Evolutionary conservation across 2,797 vertebrate species (phyloP).

Genomic region (Artibeus jamaicensis): DNA sequence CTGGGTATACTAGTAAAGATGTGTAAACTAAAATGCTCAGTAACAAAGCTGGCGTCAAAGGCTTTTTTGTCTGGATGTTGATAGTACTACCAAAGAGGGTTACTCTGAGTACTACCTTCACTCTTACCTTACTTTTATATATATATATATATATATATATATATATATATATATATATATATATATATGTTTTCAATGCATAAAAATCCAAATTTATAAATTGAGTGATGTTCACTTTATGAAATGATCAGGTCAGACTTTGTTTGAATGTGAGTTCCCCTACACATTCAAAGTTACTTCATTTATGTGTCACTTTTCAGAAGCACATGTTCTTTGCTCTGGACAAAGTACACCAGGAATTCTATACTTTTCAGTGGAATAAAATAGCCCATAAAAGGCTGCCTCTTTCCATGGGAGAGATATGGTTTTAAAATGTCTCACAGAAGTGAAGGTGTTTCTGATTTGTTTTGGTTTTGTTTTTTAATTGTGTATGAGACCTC

Average conservation of each 20-base stretch:
- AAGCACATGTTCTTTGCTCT: not conserved
- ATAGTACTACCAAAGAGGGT: not conserved
- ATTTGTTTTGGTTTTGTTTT: not conserved
- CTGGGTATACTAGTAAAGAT: not conserved
- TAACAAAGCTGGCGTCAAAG: not conserved
- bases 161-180: not conserved
- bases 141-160: too few species aligned
- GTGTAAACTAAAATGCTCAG: not conserved
- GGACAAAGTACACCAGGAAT: not conserved
- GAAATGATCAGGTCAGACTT: not conserved
- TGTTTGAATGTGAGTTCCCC: not conserved
- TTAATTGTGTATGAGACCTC: not conserved
- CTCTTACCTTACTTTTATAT: not conserved
- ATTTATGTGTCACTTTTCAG: not conserved
- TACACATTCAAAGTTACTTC: not conserved
- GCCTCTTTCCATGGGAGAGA: not conserved
- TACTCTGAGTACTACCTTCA: not conserved
- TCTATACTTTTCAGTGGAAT: not conserved
- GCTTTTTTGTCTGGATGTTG: not conserved
- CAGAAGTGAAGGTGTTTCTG: not conserved
- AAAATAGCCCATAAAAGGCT: not conserved
- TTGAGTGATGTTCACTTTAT: not conserved
- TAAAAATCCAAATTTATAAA: not conserved
- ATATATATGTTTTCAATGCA: not conserved
- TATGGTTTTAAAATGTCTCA: slow-evolving; percentile 18